Evolutionary conservation across 2,113 vertebrate species (phyloP).

Genomic region (Tyrannus savana): DNA sequence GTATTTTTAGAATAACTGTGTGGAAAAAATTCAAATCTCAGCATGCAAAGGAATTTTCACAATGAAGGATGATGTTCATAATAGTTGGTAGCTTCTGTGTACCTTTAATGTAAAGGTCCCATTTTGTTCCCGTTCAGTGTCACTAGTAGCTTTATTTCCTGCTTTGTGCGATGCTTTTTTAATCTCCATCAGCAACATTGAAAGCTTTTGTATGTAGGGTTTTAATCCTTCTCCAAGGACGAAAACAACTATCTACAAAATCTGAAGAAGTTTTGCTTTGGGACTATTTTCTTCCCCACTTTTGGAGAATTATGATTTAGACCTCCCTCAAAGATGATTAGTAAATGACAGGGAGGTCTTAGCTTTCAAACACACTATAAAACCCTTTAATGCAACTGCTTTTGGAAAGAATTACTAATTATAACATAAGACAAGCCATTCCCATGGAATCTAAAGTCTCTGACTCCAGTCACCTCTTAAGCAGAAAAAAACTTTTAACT

Average conservation of each 20-base stretch:
- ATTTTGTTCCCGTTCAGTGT: not conserved
- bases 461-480: not conserved
- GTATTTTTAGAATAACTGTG: not conserved
- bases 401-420: constrained; percentile 28
- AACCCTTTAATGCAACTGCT: not conserved
- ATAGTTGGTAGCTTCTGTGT: not conserved
- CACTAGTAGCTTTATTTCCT: not conserved
- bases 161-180: not conserved
- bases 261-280: not conserved
- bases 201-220: not conserved
- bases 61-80: not conserved
- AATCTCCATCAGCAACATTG: not conserved
- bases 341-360: not conserved
- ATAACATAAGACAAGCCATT: not conserved
- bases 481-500: constrained; percentile 24
- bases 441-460: not conserved
- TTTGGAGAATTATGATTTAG: not conserved
- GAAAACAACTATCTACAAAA: not conserved
- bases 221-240: not conserved
- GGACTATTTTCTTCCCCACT: not conserved
- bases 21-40: constrained; percentile 6
- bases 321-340: not conserved
- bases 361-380: not conserved
- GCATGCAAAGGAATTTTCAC: not conserved
- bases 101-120: not conserved